Evolutionary conservation across 2,797 vertebrate species (phyloP).

Genomic region (Otolemur crassicaudatus): DNA sequence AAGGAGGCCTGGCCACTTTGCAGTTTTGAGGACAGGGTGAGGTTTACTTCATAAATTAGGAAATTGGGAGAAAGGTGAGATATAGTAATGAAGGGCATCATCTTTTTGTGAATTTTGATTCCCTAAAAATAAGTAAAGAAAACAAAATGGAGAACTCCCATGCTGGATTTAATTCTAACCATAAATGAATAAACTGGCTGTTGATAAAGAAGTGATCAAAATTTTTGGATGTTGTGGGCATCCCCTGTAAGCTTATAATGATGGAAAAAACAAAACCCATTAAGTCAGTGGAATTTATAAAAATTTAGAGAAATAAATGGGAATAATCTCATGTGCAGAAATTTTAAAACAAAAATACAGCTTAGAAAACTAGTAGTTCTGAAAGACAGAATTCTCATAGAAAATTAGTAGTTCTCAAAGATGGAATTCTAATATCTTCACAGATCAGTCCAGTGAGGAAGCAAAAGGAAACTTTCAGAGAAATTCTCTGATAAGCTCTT

Average conservation of each 20-base stretch:
- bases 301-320: background rate
- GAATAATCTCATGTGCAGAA: background rate
- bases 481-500: background rate
- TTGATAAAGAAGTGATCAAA: background rate
- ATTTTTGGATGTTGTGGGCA: background rate
- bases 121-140: background rate
- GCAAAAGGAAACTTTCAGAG: background rate
- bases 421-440: background rate
- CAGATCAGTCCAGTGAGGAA: background rate
- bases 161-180: background rate
- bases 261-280: background rate
- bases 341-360: background rate
- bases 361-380: background rate
- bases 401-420: background rate
- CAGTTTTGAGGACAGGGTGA: background rate
- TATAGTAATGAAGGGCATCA: background rate
- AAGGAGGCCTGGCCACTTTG: background rate
- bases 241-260: background rate
- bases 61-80: background rate
- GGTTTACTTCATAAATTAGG: background rate
- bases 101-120: slow-evolving; percentile 20
- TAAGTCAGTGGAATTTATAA: slow-evolving; percentile 6
- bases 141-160: background rate
- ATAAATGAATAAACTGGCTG: background rate
- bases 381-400: background rate